Evolutionary conservation across 2,888 invertebrate genomes (phyloP).

Genomic region (Cyrtodaria siliqua): DNA sequence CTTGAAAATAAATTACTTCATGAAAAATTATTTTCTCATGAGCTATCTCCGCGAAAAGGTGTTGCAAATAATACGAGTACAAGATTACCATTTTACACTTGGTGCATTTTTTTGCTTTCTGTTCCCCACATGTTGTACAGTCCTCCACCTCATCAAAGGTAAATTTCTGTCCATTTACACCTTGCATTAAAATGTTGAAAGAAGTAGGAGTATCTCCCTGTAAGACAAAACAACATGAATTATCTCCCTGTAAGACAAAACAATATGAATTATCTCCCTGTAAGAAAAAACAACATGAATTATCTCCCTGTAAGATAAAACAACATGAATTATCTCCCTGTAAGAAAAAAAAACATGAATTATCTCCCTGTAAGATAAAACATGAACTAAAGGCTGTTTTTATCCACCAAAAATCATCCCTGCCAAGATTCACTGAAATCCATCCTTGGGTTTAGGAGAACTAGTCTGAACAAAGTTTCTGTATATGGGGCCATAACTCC

Average conservation of each 20-base stretch:
- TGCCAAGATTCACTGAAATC: too few relatives aligned
- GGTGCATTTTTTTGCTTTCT: constrained; percentile 94
- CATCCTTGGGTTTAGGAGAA: too few relatives aligned
- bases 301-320: constrained; percentile 69
- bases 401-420: too few relatives aligned
- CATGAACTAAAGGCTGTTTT: too few relatives aligned
- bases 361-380: not conserved
- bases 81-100: constrained; percentile 93
- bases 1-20: too few relatives aligned
- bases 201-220: constrained; percentile 89
- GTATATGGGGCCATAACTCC: too few relatives aligned
- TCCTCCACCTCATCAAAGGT: constrained; percentile 80
- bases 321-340: not conserved
- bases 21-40: too few relatives aligned
- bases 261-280: not conserved
- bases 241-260: not conserved
- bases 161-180: constrained; percentile 94
- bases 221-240: not conserved
- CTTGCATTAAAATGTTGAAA: constrained; percentile 90
- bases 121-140: constrained; percentile 82
- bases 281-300: constrained; percentile 86
- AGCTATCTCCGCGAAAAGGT: too few relatives aligned
- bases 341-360: not conserved
- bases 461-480: too few relatives aligned
- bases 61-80: too few relatives aligned